phyloP scores from a whole-genome alignment of 2,113 vertebrate genomes.

The Chitala chitala region DNA sequence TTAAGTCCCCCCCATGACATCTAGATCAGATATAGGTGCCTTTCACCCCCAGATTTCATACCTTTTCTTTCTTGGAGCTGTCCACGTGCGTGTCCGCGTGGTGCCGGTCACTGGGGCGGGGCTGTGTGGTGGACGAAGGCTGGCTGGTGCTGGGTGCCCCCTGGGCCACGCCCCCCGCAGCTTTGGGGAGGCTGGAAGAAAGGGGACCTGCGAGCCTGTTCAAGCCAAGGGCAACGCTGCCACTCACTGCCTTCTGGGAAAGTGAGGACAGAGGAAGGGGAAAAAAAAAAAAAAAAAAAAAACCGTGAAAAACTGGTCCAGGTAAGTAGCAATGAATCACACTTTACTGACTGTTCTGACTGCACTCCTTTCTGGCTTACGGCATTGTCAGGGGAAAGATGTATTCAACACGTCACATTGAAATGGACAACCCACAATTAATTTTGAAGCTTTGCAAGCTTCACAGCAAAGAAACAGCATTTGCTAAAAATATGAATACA shows the following conservation, averaged over 20 bases:
- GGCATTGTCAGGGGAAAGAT: no score
- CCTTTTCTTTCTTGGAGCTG: slow-evolving; percentile 97
- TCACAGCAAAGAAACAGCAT: no score
- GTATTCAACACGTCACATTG: no score
- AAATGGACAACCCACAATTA: no score
- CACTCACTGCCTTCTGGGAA: slow-evolving; percentile 63
- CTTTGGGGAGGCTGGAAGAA: slow-evolving; percentile 69
- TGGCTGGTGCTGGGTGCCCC: slow-evolving; percentile 64
- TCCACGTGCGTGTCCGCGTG: slow-evolving; percentile 79
- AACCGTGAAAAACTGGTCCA: no score
- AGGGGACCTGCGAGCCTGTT: slow-evolving; percentile 60
- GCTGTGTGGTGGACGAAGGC: slow-evolving; percentile 72
- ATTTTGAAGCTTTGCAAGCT: no score
- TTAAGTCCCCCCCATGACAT: neutral
- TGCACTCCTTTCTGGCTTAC: no score
- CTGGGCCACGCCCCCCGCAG: slow-evolving; percentile 52
- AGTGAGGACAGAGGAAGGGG: neutral
- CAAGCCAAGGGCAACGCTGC: slow-evolving; percentile 57
- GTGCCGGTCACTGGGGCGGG: slow-evolving; percentile 62
- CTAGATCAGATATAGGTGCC: neutral
- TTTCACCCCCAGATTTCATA: slow-evolving; percentile 43
- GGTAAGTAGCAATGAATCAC: no score
- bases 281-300: slow-evolving; percentile 5
- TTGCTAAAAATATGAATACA: no score
- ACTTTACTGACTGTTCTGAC: no score